A percentile compares a stretch with the other conserved stretches of the same genome.
These are phyloP conservation scores for Bolborhynchus lineola DNA, from an alignment of 2,113 vertebrate species.

Conservation along the genomic window DNA sequence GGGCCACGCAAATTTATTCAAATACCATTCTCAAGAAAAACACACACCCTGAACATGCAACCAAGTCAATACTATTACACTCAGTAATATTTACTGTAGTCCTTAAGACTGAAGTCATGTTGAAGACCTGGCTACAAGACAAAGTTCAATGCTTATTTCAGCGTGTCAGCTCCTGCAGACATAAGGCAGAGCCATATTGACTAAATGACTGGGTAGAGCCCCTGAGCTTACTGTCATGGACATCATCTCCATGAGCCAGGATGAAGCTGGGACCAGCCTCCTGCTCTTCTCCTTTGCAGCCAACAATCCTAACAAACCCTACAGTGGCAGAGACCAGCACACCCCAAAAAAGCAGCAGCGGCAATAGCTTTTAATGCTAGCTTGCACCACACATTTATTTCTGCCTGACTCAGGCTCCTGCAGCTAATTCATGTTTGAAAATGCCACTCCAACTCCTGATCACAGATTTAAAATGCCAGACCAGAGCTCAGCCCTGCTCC, in stretches of 20 bases:
- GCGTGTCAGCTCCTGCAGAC: neutral
- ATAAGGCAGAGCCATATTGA: neutral
- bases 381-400: neutral
- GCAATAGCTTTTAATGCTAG: neutral
- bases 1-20: neutral
- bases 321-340: neutral
- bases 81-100: neutral
- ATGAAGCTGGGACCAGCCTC: neutral
- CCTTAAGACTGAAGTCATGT: neutral
- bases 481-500: neutral
- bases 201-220: neutral
- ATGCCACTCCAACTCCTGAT: neutral
- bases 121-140: neutral
- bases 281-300: neutral
- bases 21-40: neutral
- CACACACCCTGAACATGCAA: neutral
- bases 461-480: neutral
- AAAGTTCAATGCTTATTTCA: neutral
- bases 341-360: neutral
- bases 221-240: neutral
- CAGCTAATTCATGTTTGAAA: neutral
- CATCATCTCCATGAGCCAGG: fast-evolving
- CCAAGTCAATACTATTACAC: neutral
- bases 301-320: too few relatives aligned
- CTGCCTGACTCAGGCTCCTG: neutral